Conservation (phyloP, 2,113 vertebrate genomes). For the Acrocephalus arundinaceus region DNA sequence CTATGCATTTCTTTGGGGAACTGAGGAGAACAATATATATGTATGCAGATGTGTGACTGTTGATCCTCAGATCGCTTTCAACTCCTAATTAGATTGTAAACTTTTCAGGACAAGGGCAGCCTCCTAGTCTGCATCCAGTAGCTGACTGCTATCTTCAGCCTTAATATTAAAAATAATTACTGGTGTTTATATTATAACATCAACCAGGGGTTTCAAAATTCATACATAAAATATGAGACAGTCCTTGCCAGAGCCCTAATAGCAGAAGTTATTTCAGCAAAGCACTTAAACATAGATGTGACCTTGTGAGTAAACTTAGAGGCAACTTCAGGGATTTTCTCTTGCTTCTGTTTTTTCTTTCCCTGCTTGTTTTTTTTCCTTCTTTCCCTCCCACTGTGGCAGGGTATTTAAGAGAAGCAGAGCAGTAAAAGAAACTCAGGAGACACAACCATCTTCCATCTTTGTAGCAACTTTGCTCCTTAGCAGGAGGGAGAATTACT, state of each 20-base stretch:
- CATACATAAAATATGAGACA: slow-evolving; percentile 57
- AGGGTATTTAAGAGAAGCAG: background rate
- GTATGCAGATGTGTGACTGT: background rate
- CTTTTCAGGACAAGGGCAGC: background rate
- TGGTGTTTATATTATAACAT: slow-evolving; percentile 10
- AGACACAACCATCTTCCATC: background rate
- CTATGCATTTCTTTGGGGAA: background rate
- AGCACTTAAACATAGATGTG: background rate
- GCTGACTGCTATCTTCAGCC: background rate
- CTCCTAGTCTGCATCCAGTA: background rate
- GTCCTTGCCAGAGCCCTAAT: background rate
- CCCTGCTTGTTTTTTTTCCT: background rate
- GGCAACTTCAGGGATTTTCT: background rate
- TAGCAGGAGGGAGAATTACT: background rate
- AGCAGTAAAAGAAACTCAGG: background rate
- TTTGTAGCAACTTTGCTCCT: background rate
- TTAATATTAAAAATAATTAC: slow-evolving; percentile 43
- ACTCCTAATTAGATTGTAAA: background rate
- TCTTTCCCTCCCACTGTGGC: background rate
- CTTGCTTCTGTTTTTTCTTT: background rate
- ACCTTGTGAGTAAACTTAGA: slow-evolving; percentile 17
- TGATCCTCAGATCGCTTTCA: background rate
- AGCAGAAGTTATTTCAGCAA: slow-evolving; percentile 3
- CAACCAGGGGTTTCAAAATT: slow-evolving; percentile 3
- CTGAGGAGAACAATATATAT: background rate